Evolutionary conservation across 2,113 vertebrate species (phyloP).

Genomic region (Albula goreensis): DNA sequence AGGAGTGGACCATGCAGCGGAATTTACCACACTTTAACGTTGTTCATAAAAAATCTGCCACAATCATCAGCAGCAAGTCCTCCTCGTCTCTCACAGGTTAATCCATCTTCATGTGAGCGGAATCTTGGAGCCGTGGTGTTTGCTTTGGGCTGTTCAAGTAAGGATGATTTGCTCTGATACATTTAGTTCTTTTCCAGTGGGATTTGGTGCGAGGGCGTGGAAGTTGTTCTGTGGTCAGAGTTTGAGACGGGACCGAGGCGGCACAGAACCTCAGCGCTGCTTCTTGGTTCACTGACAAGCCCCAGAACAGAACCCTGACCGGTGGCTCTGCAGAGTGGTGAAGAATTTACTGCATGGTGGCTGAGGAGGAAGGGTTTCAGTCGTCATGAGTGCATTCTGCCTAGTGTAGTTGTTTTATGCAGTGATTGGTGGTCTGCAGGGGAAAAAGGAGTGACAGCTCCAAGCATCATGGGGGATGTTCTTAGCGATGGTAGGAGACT

Average conservation of each 20-base stretch:
- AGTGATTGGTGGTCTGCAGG: no score
- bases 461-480: no score
- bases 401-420: neutral
- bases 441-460: no score
- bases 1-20: conserved; percentile 8
- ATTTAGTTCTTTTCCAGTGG: neutral
- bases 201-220: neutral
- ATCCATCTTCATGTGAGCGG: neutral
- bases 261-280: no score
- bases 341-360: no score
- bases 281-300: no score
- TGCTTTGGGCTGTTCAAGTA: neutral
- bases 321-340: no score
- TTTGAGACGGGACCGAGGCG: neutral
- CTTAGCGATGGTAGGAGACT: no score
- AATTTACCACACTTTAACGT: conserved; percentile 6
- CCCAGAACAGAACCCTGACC: no score
- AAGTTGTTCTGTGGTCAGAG: neutral
- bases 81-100: neutral
- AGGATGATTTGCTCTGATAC: neutral
- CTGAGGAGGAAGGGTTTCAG: neutral
- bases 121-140: neutral
- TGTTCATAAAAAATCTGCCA: neutral
- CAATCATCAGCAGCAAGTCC: neutral
- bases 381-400: neutral